These are phyloP conservation scores for Falco berigora DNA, from an alignment of 2,797 vertebrate genomes.

Conservation along the genomic window DNA sequence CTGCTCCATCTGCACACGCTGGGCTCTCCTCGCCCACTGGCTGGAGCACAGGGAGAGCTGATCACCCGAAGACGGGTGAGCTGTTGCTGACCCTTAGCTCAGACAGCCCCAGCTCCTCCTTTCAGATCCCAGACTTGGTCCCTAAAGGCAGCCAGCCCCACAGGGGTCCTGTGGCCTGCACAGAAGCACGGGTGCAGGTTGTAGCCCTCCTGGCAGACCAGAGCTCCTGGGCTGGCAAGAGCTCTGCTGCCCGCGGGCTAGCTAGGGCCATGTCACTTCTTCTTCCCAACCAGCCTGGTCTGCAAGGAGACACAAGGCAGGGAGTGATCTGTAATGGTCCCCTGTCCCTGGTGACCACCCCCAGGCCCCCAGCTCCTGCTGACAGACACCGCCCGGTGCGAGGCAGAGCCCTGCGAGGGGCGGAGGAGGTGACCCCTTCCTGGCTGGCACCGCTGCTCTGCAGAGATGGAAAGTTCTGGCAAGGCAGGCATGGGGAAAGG, in stretches of 20 bases:
- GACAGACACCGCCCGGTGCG: background rate
- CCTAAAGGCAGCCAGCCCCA: background rate
- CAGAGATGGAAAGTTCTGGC: background rate
- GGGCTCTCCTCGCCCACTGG: background rate
- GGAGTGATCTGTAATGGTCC: background rate
- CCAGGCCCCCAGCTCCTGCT: background rate
- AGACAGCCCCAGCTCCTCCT: background rate
- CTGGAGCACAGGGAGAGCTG: background rate
- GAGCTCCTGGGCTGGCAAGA: background rate
- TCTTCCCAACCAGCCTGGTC: background rate
- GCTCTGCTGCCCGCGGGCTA: background rate
- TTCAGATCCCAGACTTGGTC: background rate
- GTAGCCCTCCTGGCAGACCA: background rate
- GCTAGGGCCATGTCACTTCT: background rate
- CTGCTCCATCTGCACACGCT: background rate
- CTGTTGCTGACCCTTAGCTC: background rate
- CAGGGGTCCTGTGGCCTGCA: background rate
- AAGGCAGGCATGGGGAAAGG: background rate
- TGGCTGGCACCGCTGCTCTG: fast-evolving
- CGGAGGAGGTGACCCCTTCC: background rate
- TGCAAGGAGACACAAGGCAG: background rate
- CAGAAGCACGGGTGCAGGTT: background rate
- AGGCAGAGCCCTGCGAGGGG: background rate
- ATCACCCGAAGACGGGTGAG: background rate
- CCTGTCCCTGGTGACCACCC: background rate